Evolutionary conservation across 1,140 invertebrate genomes (phyloP), one percentile per base, ranked within the genome.

Genomic region (Hydropsyche tenuis): DNA sequence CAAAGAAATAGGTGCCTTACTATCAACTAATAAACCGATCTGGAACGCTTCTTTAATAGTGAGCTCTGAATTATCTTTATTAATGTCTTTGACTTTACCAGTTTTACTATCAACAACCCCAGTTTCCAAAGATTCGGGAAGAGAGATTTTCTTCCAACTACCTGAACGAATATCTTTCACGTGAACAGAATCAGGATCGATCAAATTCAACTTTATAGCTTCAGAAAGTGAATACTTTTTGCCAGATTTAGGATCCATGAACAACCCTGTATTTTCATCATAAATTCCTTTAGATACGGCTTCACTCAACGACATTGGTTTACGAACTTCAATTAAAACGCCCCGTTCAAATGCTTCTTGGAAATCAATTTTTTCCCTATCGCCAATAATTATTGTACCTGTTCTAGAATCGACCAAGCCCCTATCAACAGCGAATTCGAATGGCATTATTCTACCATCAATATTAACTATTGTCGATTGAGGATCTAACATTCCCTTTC

Each of bases 311-410:
- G 93, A 91, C 81, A 96, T 87, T 14, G 94, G 93, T 81, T 89
- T 90, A 60, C 91, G 89, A 1, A 92, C 89, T 86, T 96, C 92
- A 51, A 94, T 87, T 0, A 96, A 82, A 23, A 94, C 83, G n/a
- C 94, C 94, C 77, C 89, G 86, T 81, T 96, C 93, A 79, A 96
- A 90, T 2, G 94, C 95, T 86, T 96, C 92, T 51, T 91, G 89
- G 77, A 96, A 93, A 83, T 95, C 91, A 51, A 95, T 84, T n/a
- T 88, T 86, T 79, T 90, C 86, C 30, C 88, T 86, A 72, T 87
- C 85, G 1, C 87, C 86, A 75, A 89, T 85, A 37, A 86, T 81
- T 20, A 92, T 89, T 5, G 89, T 88, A 25, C 94, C 94, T 51
- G 89, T 88, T 75, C 90, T 89, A 5, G 90, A 87, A 82, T 96